phyloP scores from a whole-genome alignment of 1,140 invertebrate species.

The Trichonephila clavipes region DNA sequence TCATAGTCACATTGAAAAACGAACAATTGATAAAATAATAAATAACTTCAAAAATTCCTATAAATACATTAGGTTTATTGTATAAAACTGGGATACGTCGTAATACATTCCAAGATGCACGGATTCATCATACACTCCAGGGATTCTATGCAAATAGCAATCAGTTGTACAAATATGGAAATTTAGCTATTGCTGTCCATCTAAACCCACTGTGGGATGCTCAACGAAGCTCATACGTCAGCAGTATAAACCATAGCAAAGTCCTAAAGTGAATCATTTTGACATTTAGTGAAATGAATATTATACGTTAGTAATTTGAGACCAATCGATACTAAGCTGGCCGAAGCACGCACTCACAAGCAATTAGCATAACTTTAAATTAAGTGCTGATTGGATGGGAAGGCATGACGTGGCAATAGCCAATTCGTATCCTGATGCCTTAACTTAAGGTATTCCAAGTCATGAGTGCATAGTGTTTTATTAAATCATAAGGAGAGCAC shows the following conservation, averaged over 20 bases:
- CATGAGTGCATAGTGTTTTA: neutral
- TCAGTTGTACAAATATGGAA: neutral
- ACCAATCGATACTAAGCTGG: neutral
- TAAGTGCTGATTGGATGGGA: slow-evolving; percentile 16
- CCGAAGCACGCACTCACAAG: neutral
- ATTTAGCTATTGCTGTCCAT: neutral
- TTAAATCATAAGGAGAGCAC: neutral
- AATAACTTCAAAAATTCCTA: no score
- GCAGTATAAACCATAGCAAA: neutral
- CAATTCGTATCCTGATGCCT: neutral
- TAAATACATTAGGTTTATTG: neutral
- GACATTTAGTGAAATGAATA: slow-evolving; percentile 2
- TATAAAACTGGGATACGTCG: neutral
- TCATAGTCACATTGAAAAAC: no score
- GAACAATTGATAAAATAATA: no score
- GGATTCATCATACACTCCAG: neutral
- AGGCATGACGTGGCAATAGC: neutral
- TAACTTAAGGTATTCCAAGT: neutral
- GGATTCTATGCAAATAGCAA: neutral
- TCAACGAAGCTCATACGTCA: neutral
- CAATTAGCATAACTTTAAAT: slow-evolving; percentile 12
- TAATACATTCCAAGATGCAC: neutral
- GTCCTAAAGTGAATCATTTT: slow-evolving; percentile 23
- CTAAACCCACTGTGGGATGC: neutral
- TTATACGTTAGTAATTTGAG: slow-evolving; percentile 27